These are phyloP conservation scores for Brienomyrus longianalis DNA, from an alignment of 2,113 vertebrate species.

Conservation along the genomic window DNA sequence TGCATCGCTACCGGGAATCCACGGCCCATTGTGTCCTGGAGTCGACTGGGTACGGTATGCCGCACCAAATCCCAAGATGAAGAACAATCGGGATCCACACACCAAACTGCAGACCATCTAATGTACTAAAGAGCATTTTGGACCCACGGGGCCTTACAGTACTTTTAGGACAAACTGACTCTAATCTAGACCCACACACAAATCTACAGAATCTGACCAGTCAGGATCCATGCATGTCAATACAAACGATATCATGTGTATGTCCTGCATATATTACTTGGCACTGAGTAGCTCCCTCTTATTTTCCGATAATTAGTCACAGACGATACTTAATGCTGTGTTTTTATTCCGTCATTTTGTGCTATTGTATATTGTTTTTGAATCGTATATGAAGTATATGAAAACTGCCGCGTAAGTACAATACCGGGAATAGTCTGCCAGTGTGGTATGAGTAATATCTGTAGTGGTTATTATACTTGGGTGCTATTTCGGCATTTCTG, in stretches of 20 bases:
- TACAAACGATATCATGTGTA: background rate
- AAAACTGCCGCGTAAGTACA: background rate
- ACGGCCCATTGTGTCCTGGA: slow-evolving; percentile 64
- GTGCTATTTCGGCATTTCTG: background rate
- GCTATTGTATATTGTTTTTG: background rate
- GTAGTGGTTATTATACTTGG: background rate
- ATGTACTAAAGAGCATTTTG: background rate
- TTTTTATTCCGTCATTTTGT: background rate
- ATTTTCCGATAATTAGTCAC: background rate
- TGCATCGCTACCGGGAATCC: slow-evolving; percentile 62
- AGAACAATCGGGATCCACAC: background rate
- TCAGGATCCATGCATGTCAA: background rate
- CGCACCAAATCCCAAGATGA: background rate
- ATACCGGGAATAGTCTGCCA: background rate
- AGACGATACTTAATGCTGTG: background rate
- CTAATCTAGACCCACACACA: background rate
- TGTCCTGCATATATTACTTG: background rate
- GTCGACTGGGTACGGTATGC: slow-evolving; percentile 51
- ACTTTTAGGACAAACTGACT: background rate
- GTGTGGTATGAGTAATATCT: background rate
- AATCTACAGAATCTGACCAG: background rate
- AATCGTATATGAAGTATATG: background rate
- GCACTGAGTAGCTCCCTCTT: background rate
- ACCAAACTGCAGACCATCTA: background rate
- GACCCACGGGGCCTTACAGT: background rate